Evolutionary conservation across 2,113 vertebrate genomes (phyloP), one percentile per base, ranked within the genome.

Genomic region (Lycocorax pyrrhopterus): DNA sequence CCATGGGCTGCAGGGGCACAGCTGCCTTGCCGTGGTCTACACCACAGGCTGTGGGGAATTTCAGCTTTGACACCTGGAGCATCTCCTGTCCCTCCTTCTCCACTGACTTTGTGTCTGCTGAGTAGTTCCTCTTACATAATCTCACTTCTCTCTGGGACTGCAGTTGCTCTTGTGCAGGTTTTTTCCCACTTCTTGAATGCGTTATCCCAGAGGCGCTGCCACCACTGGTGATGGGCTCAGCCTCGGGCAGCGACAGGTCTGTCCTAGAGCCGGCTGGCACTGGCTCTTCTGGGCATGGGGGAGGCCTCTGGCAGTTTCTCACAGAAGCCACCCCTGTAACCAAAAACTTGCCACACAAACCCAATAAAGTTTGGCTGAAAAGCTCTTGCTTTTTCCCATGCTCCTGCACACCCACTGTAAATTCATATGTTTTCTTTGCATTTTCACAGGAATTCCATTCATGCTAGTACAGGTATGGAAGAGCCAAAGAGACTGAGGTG

Each of bases 211-310:
- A 78, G 21, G 8, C 1, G 1, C 44, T 85, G 27, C 20, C 5
- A 20, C 22, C 1, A 1, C 12, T 0, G 0, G 22, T 69, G 33
- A 46, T 46, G 14, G 5, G 13, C n/a, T 90, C 0, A 0, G n/a
- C 27, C 21, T 53, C 84, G 72, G 22, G 15, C 35, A 64, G 37
- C 0, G 1, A 8, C 4, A 6, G 29, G 18, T 71, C 29, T 0
- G 0, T 39, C 33, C 30, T 23, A 18, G 30, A 71, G 41, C 15
- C 0, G 0, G 9, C 17, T 81, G 32, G 30, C 8, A 5, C 17
- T 52, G 66, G 7, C 9, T 56, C 4, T 55, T 3, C 41, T 4
- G 15, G 33, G 49, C 29, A 68, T 4, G 1, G 10, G 1, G 14
- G 3, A 37, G 52, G 14, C 33, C 63, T 37, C 32, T 68, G 14